A percentile compares a stretch with the other conserved stretches of the same genome.
phyloP scores from a whole-genome alignment of 2,113 vertebrate species.

The Rhodinocichla rosea region DNA sequence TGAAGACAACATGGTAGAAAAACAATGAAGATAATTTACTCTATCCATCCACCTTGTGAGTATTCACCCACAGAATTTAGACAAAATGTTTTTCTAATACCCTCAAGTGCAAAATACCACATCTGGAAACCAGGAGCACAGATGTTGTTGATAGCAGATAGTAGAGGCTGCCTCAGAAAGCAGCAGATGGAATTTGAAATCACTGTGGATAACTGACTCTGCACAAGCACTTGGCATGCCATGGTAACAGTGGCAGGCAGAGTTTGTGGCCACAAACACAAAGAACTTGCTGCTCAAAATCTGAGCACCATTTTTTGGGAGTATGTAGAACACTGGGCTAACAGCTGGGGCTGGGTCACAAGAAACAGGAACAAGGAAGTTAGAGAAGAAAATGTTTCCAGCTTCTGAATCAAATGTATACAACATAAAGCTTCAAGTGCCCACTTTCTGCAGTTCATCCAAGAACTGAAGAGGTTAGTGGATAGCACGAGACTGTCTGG shows the following conservation, averaged over 20 bases:
- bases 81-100: not conserved
- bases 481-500: not conserved
- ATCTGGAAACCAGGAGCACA: conserved; percentile 4
- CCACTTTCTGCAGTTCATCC: not conserved
- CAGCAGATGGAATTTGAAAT: not conserved
- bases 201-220: rapidly evolving
- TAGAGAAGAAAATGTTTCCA: not conserved
- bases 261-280: not conserved
- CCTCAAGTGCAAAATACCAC: not conserved
- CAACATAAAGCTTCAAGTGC: not conserved
- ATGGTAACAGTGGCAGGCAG: not conserved
- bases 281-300: not conserved
- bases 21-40: not conserved
- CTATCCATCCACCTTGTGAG: not conserved
- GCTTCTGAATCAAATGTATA: not conserved
- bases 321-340: not conserved
- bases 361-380: not conserved
- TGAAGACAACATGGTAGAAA: not conserved
- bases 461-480: not conserved
- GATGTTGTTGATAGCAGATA: not conserved
- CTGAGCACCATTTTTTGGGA: not conserved
- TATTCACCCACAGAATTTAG: not conserved
- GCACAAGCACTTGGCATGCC: not conserved
- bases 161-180: not conserved
- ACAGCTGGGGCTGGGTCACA: not conserved